A percentile compares a stretch with the other conserved stretches of the same genome.
These are phyloP conservation scores for Mirza zaza DNA, from an alignment of 2,113 vertebrate species.

Conservation along the genomic window DNA sequence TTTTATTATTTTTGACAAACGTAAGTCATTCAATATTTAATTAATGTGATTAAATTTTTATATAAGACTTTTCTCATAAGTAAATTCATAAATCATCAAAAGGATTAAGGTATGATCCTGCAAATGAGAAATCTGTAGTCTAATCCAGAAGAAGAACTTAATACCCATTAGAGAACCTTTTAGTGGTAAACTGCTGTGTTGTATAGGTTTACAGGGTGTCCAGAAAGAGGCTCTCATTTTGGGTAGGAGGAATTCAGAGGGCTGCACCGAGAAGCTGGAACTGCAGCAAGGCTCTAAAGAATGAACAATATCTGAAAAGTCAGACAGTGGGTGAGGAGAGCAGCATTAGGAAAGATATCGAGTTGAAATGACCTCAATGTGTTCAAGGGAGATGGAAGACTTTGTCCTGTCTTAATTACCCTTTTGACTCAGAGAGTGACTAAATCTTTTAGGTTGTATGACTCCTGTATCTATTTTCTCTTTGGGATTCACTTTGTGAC, in stretches of 20 bases:
- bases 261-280: background rate
- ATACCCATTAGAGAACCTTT: background rate
- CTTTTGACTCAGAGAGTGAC: background rate
- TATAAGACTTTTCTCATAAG: background rate
- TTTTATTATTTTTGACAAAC: background rate
- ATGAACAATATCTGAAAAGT: background rate
- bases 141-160: background rate
- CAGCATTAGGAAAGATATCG: background rate
- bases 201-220: background rate
- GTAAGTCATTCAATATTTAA: background rate
- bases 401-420: background rate
- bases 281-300: background rate
- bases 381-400: background rate
- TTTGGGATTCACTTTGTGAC: background rate
- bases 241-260: background rate
- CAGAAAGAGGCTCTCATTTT: background rate
- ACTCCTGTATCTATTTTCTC: background rate
- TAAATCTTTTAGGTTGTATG: background rate
- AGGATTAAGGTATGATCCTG: background rate
- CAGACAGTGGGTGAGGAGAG: background rate
- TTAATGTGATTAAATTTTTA: background rate
- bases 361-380: background rate
- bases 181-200: background rate
- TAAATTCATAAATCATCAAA: background rate
- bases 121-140: background rate